A percentile compares a stretch with the other conserved stretches of the same genome.
Conservation (phyloP, 2,113 vertebrate genomes). For the Grus americana region DNA sequence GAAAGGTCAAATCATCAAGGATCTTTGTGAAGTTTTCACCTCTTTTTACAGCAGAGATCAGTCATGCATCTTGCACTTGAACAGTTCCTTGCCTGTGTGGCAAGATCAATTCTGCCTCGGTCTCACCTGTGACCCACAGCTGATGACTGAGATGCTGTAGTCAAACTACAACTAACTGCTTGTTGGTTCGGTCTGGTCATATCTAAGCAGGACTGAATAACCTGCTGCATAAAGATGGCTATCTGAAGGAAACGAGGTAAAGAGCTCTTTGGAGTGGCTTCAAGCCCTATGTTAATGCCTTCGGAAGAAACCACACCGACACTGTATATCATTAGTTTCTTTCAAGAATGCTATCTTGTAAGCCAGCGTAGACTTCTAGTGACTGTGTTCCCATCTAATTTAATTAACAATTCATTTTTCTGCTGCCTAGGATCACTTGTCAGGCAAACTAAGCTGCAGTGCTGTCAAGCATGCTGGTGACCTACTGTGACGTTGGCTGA, state of each 20-base stretch:
- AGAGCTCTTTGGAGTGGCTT: neutral
- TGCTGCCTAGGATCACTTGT: neutral
- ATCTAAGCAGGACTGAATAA: neutral
- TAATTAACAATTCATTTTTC: neutral
- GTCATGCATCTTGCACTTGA: neutral
- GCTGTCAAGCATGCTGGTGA: neutral
- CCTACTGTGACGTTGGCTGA: conserved; percentile 19
- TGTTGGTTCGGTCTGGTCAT: neutral
- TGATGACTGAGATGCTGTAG: neutral
- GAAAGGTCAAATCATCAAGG: neutral
- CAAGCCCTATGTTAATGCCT: neutral
- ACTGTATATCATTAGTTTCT: neutral
- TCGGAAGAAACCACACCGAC: neutral
- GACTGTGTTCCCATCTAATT: neutral
- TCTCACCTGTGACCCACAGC: neutral
- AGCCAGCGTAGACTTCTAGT: neutral
- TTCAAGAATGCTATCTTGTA: neutral
- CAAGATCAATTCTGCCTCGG: rapidly evolving
- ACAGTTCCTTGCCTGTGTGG: neutral
- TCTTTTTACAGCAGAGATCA: neutral
- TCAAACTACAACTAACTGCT: neutral
- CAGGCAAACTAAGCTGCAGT: neutral
- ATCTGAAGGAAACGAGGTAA: neutral
- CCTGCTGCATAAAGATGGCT: neutral
- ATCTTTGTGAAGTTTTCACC: neutral